These are phyloP conservation scores for Cerceris ruficornis DNA, from an alignment of 2,888 invertebrate genomes.

Conservation along the genomic window DNA sequence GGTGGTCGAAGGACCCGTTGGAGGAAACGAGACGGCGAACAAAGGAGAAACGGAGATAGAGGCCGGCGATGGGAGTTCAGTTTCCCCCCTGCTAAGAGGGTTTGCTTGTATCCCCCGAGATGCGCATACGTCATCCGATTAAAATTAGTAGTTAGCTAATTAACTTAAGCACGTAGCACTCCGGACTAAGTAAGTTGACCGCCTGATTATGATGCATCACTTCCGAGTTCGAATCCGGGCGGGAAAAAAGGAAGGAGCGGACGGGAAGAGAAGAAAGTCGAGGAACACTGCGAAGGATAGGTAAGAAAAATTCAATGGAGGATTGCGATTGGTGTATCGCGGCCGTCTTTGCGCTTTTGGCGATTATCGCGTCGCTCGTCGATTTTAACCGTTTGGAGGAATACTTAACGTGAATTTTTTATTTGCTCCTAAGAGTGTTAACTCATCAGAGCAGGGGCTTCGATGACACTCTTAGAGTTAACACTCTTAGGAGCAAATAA, in stretches of 20 bases:
- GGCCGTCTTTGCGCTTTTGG: too few relatives aligned
- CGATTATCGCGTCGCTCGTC: too few relatives aligned
- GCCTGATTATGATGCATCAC: slow-evolving; percentile 81
- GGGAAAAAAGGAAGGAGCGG: slow-evolving; percentile 24
- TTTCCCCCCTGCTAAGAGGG: slow-evolving; percentile 79
- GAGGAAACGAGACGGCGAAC: slow-evolving; percentile 6
- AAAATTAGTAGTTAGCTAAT: slow-evolving; percentile 82
- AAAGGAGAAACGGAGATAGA: slow-evolving; percentile 38
- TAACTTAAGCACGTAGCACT: slow-evolving; percentile 79
- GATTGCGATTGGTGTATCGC: not conserved
- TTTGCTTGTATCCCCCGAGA: slow-evolving; percentile 82
- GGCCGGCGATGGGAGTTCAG: slow-evolving; percentile 50
- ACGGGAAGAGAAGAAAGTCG: not conserved
- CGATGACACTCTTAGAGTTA: too few relatives aligned
- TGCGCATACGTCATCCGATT: slow-evolving; percentile 82
- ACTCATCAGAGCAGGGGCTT: too few relatives aligned
- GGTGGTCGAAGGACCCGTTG: slow-evolving; percentile 15
- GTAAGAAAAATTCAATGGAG: not conserved
- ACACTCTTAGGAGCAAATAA: too few relatives aligned
- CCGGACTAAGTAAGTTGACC: slow-evolving; percentile 79
- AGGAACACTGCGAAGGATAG: not conserved
- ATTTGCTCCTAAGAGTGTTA: too few relatives aligned
- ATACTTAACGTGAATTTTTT: too few relatives aligned
- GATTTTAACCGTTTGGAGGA: too few relatives aligned
- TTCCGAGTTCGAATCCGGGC: slow-evolving; percentile 64